phyloP scores from a whole-genome alignment of 2,888 invertebrate genomes.

The Rhamphomyia laevipes region DNA sequence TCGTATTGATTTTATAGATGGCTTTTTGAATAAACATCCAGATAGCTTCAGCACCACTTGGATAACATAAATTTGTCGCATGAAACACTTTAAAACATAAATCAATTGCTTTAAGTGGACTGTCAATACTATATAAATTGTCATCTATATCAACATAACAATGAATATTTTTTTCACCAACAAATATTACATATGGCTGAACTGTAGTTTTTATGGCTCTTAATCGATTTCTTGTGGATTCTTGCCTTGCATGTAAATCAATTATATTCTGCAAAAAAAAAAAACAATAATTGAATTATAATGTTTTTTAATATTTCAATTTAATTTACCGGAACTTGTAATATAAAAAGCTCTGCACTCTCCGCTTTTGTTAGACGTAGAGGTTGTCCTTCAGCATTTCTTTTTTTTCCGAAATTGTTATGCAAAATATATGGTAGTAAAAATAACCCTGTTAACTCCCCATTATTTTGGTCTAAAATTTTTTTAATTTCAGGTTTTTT shows the following conservation, averaged over 20 bases:
- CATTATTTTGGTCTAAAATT: not conserved
- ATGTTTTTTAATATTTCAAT: not conserved
- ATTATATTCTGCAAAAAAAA: not conserved
- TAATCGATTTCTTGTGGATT: not conserved
- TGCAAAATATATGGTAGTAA: not conserved
- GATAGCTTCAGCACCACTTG: not conserved
- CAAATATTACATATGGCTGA: not conserved
- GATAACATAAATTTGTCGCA: not conserved
- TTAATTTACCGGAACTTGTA: not conserved
- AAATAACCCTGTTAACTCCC: not conserved
- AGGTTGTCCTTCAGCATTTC: not conserved
- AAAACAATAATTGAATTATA: not conserved
- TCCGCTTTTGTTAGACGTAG: not conserved
- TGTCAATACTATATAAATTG: not conserved
- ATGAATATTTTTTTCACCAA: not conserved
- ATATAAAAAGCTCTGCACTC: not conserved
- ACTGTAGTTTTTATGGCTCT: not conserved
- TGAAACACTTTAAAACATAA: constrained; percentile 1
- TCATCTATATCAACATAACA: not conserved
- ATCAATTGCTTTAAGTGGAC: not conserved
- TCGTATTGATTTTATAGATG: not conserved
- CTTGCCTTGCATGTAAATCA: not conserved
- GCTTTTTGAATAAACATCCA: constrained; percentile 1
- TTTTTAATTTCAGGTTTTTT: not conserved
- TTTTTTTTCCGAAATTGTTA: not conserved